Evolutionary conservation across 2,113 vertebrate species (phyloP).

Genomic region (Sinocyclocheilus rhinocerous): DNA sequence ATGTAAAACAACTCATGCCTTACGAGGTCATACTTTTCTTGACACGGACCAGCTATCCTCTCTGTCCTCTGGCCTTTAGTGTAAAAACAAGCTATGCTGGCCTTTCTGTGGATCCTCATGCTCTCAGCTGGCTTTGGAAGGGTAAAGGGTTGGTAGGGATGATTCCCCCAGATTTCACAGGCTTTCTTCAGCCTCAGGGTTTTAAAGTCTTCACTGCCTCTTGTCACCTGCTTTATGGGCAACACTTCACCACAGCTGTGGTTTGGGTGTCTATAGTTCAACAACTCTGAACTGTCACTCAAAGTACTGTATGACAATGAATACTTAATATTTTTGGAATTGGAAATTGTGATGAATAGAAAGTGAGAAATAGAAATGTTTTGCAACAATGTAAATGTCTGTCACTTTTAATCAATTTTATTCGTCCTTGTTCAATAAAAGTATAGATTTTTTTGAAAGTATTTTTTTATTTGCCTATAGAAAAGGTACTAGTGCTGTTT

Average conservation of each 20-base stretch:
- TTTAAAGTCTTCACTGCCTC: neutral
- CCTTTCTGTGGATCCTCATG: slow-evolving; percentile 30
- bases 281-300: neutral
- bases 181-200: slow-evolving; percentile 6
- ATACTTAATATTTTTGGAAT: neutral
- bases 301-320: neutral
- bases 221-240: neutral
- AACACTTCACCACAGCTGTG: neutral
- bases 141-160: slow-evolving; percentile 3
- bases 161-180: slow-evolving; percentile 12
- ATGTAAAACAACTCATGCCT: neutral
- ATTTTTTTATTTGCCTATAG: too few relatives aligned
- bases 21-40: neutral
- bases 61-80: neutral
- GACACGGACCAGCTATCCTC: neutral
- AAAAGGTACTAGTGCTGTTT: neutral
- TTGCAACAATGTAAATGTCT: neutral
- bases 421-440: too few relatives aligned
- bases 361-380: neutral
- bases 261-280: neutral
- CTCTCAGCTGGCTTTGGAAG: slow-evolving; percentile 1
- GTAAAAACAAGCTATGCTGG: slow-evolving; percentile 20
- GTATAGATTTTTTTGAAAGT: too few relatives aligned
- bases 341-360: neutral
- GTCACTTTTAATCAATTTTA: too few relatives aligned